A percentile compares a stretch with the other conserved stretches of the same genome.
These are phyloP conservation scores for Sanderia malayensis DNA, from an alignment of 30 jellyfish, hydroid and myxozoan species.

Conservation along the genomic window DNA sequence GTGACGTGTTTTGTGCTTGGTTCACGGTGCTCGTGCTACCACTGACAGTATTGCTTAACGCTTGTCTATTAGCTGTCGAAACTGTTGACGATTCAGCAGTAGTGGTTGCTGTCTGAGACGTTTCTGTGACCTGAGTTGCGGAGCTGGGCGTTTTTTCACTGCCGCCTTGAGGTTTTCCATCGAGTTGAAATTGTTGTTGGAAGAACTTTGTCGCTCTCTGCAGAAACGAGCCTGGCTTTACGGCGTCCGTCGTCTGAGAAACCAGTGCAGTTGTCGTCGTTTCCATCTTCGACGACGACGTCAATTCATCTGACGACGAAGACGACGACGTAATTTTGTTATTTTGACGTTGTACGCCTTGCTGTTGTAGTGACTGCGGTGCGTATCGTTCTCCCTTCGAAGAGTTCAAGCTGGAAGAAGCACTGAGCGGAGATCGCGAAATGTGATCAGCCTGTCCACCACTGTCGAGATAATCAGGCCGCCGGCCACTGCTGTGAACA, in stretches of 20 bases:
- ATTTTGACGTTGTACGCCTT: no score
- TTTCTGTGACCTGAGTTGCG: slow-evolving; percentile 6
- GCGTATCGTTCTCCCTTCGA: no score
- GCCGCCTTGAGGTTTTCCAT: slow-evolving; percentile 37
- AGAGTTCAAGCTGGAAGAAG: not conserved
- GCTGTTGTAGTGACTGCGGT: not conserved
- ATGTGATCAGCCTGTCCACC: not conserved
- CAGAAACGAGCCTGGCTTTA: slow-evolving; percentile 53
- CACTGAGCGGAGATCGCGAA: not conserved
- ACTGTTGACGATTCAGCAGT: slow-evolving; percentile 10
- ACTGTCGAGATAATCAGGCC: not conserved
- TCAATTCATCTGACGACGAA: not conserved
- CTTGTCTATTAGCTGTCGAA: not conserved
- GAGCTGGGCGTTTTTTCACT: slow-evolving; percentile 15
- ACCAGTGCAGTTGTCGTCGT: not conserved
- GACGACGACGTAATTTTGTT: not conserved
- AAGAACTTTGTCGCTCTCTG: slow-evolving; percentile 89
- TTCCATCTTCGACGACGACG: not conserved
- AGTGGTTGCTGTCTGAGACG: slow-evolving; percentile 49
- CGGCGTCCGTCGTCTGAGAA: slow-evolving; percentile 15
- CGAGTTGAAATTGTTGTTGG: slow-evolving; percentile 84
- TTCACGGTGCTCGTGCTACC: no score
- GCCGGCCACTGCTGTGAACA: not conserved
- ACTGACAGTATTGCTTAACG: not conserved
- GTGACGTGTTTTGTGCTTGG: slow-evolving; percentile 7